A percentile compares a stretch with the other conserved stretches of the same genome.
phyloP scores from a whole-genome alignment of 2,113 vertebrate genomes.

The Notothenia rossii region DNA sequence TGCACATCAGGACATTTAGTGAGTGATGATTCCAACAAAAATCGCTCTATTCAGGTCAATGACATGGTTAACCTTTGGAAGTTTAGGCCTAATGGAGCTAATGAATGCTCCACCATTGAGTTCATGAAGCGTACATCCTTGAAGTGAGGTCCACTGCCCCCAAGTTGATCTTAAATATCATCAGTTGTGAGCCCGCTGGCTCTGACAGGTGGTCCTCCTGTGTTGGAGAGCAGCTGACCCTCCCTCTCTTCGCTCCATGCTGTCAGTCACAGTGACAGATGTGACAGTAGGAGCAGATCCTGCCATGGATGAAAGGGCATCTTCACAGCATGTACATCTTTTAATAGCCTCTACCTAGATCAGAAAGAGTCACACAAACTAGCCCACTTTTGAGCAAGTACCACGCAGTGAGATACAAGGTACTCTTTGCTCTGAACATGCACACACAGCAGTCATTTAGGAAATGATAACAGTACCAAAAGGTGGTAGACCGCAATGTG shows the following conservation, averaged over 20 bases:
- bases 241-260: constrained; percentile 32
- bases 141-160: constrained; percentile 67
- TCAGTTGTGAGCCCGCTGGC: constrained; percentile 43
- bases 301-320: constrained; percentile 72
- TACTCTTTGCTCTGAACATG: constrained; percentile 2
- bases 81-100: constrained; percentile 65
- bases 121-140: constrained; percentile 69
- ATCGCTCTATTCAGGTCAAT: constrained; percentile 58
- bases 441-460: constrained; percentile 40
- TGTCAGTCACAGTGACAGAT: constrained; percentile 75
- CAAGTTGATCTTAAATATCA: constrained; percentile 64
- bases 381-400: constrained; percentile 25
- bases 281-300: constrained; percentile 71
- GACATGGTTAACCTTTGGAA: constrained; percentile 60
- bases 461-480: constrained; percentile 21
- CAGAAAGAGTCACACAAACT: constrained; percentile 33
- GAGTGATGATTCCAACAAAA: constrained; percentile 61
- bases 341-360: constrained; percentile 59
- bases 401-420: constrained; percentile 19
- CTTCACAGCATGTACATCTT: constrained; percentile 66
- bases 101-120: constrained; percentile 61
- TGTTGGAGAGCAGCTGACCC: constrained; percentile 47
- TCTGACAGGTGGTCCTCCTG: constrained; percentile 76
- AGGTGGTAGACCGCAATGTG: background rate
- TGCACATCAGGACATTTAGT: constrained; percentile 35